Conservation (phyloP, 2,888 invertebrate species). For the Cremastinae sp. region DNA sequence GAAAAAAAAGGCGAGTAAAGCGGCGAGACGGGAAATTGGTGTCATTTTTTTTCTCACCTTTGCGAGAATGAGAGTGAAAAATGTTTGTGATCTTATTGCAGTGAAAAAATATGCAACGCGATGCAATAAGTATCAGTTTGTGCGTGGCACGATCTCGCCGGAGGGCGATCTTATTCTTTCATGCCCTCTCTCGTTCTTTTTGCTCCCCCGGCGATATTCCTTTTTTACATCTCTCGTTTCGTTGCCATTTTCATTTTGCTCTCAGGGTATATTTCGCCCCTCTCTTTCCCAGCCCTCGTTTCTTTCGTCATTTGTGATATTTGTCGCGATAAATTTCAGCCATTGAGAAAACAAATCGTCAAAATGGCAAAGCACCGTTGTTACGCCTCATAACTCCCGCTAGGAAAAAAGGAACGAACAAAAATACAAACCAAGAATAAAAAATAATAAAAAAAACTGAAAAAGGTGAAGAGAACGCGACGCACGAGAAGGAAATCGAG, state of each 20-base stretch:
- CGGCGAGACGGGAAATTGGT: too few species aligned
- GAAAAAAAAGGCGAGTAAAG: too few species aligned
- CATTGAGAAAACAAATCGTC: not conserved
- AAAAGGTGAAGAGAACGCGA: not conserved
- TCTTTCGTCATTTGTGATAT: constrained; percentile 24
- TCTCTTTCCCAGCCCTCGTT: not conserved
- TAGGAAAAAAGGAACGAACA: not conserved
- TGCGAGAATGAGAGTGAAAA: not conserved
- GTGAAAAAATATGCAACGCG: constrained; percentile 12
- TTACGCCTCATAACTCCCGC: too few species aligned
- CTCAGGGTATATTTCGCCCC: not conserved
- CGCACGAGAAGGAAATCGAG: not conserved
- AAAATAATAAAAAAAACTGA: not conserved
- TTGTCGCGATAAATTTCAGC: constrained; percentile 22
- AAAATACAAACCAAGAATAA: not conserved
- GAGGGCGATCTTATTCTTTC: constrained; percentile 11
- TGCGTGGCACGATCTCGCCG: not conserved
- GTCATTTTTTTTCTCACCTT: not conserved
- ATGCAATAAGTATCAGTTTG: constrained; percentile 51
- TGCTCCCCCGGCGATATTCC: constrained; percentile 2
- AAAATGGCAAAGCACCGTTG: not conserved
- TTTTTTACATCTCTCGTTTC: not conserved
- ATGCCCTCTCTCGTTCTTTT: constrained; percentile 5
- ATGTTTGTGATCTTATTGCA: not conserved
- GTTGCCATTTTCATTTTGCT: not conserved